A percentile compares a stretch with the other conserved stretches of the same genome.
Evolutionary conservation across 2,888 invertebrate species (phyloP).

Genomic region (Amphiduros pacificus): DNA sequence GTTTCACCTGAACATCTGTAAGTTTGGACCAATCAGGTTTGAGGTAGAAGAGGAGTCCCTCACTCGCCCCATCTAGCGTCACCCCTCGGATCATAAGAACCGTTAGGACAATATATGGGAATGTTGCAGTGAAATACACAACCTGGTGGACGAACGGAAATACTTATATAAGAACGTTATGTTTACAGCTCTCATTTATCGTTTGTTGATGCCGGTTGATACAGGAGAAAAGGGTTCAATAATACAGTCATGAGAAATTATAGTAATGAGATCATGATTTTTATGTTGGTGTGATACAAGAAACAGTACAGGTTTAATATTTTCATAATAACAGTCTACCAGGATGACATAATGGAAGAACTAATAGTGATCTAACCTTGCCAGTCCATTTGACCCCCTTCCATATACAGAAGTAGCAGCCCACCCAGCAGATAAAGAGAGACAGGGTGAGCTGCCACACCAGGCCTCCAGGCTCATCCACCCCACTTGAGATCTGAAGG

Average conservation of each 20-base stretch:
- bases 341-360: not conserved
- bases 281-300: not conserved
- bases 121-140: conserved; percentile 88
- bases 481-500: conserved; percentile 23
- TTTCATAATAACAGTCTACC: not conserved
- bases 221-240: too few species aligned
- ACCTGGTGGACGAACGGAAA: too few species aligned
- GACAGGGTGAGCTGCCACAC: conserved; percentile 27
- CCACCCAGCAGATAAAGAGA: conserved; percentile 22
- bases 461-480: conserved; percentile 22
- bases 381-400: conserved; percentile 31
- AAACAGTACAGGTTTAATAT: not conserved
- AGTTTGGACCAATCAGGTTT: conserved; percentile 73
- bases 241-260: too few species aligned
- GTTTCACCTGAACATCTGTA: conserved; percentile 62
- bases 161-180: too few species aligned
- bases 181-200: too few species aligned
- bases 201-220: too few species aligned
- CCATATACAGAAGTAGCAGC: conserved; percentile 31
- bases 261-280: too few species aligned
- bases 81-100: conserved; percentile 44
- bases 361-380: conserved; percentile 18
- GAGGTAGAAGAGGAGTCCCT: conserved; percentile 75
- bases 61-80: conserved; percentile 66
- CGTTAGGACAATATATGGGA: conserved; percentile 49